phyloP scores from a whole-genome alignment of 1,140 invertebrate genomes.

The Macrobrachium rosenbergii region DNA sequence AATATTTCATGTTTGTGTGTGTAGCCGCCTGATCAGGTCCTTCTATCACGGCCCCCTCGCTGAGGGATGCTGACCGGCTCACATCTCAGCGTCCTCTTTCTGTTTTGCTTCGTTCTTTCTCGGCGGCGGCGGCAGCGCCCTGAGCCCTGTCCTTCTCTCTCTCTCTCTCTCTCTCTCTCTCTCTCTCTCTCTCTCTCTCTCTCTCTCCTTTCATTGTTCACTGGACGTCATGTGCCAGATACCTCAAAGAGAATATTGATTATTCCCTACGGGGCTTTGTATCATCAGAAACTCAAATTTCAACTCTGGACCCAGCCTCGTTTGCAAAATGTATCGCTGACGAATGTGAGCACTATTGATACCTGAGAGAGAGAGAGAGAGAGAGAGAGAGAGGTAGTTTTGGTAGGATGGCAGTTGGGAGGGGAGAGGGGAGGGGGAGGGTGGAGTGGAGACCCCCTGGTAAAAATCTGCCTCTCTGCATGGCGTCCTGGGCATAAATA shows the following conservation, averaged over 20 bases:
- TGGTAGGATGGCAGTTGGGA: neutral
- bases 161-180: neutral
- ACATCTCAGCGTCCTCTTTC: constrained; percentile 16
- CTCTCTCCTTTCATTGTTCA: too few species aligned
- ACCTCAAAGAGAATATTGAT: too few species aligned
- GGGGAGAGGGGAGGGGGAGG: constrained; percentile 12
- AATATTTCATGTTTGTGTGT: constrained; percentile 64
- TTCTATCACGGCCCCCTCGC: constrained; percentile 61
- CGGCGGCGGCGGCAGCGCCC: neutral
- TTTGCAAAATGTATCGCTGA: too few species aligned
- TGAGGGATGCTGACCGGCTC: constrained; percentile 25
- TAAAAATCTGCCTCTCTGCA: constrained; percentile 56
- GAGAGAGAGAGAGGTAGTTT: neutral
- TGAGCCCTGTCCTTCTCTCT: neutral
- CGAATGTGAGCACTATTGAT: too few species aligned
- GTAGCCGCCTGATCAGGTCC: constrained; percentile 61
- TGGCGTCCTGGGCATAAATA: constrained; percentile 59
- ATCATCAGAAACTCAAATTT: too few species aligned
- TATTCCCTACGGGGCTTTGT: too few species aligned
- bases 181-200: too few species aligned
- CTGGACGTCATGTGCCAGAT: too few species aligned
- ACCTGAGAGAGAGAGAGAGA: too few species aligned
- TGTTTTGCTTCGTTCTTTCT: neutral
- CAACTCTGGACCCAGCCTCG: too few species aligned
- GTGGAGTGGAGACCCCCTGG: neutral